A percentile compares a stretch with the other conserved stretches of the same genome.
Evolutionary conservation across 2,888 invertebrate species (phyloP).

Genomic region (Dryocosmus kuriphilus): DNA sequence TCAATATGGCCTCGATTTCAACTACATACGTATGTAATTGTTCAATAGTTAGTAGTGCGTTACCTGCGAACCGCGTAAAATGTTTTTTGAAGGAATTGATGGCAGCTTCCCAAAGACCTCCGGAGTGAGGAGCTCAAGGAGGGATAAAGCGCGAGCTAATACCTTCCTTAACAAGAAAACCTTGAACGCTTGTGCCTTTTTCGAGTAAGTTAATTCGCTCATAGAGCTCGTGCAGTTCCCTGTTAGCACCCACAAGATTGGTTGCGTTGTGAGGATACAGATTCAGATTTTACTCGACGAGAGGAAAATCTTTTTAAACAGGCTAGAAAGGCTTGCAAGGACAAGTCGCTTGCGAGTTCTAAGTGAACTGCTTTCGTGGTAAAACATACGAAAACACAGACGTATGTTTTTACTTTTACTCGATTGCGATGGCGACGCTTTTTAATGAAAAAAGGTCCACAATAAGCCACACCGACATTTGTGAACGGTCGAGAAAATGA

Average conservation of each 20-base stretch:
- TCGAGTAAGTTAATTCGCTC: not conserved
- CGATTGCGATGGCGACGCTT: not conserved
- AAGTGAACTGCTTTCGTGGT: constrained; percentile 55
- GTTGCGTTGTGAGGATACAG: constrained; percentile 42
- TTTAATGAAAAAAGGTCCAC: not conserved
- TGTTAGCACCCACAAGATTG: constrained; percentile 49
- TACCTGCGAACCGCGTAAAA: no score
- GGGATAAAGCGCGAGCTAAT: not conserved
- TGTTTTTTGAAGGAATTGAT: no score
- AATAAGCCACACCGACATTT: no score
- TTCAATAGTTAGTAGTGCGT: not conserved
- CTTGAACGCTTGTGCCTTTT: no score
- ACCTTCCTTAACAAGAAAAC: not conserved
- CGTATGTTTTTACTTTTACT: constrained; percentile 48
- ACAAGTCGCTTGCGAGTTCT: constrained; percentile 54
- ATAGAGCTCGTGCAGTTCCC: constrained; percentile 35
- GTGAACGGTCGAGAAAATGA: no score
- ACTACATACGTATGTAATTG: no score
- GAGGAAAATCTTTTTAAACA: constrained; percentile 48
- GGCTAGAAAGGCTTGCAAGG: constrained; percentile 47
- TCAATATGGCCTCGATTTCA: no score
- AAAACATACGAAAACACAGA: constrained; percentile 56
- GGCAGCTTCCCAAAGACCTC: no score
- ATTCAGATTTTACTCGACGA: constrained; percentile 43
- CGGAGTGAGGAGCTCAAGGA: not conserved